phyloP scores from a whole-genome alignment of 2,113 vertebrate species.

The Poicephalus gulielmi region DNA sequence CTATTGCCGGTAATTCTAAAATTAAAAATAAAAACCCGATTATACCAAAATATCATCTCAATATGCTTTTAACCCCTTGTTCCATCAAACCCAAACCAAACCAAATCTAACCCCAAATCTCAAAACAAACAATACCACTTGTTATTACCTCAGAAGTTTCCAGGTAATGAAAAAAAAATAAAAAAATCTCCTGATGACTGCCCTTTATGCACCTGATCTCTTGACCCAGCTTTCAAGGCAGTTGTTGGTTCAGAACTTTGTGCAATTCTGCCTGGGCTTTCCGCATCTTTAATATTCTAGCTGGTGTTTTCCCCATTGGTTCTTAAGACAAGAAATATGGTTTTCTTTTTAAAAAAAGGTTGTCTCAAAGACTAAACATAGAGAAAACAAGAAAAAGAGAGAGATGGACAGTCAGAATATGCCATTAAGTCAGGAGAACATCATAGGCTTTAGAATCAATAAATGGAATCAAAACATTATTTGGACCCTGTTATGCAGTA shows the following conservation, averaged over 20 bases:
- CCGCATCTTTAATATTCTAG: slow-evolving; percentile 49
- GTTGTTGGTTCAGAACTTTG: slow-evolving; percentile 65
- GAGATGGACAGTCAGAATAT: not conserved
- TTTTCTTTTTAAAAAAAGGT: not conserved
- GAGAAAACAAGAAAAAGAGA: slow-evolving; percentile 20
- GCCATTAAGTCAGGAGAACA: slow-evolving; percentile 8
- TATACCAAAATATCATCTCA: not conserved
- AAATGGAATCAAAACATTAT: slow-evolving; percentile 19
- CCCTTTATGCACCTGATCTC: slow-evolving; percentile 68
- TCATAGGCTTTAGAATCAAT: slow-evolving; percentile 14
- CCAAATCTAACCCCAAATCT: not conserved
- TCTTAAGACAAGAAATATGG: not conserved
- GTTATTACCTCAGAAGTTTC: slow-evolving; percentile 53
- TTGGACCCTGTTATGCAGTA: not conserved
- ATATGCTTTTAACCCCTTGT: not conserved
- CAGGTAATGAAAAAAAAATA: slow-evolving; percentile 32
- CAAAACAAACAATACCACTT: slow-evolving; percentile 14
- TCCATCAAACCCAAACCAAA: not conserved
- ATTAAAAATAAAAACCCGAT: not conserved
- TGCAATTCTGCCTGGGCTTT: slow-evolving; percentile 21
- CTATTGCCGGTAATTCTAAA: not conserved
- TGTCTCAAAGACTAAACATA: not conserved
- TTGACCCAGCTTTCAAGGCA: slow-evolving; percentile 65
- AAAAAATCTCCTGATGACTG: slow-evolving; percentile 52
- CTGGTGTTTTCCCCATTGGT: not conserved